These are phyloP conservation scores for Falcunculus frontatus DNA, from an alignment of 2,113 vertebrate genomes.

Conservation along the genomic window DNA sequence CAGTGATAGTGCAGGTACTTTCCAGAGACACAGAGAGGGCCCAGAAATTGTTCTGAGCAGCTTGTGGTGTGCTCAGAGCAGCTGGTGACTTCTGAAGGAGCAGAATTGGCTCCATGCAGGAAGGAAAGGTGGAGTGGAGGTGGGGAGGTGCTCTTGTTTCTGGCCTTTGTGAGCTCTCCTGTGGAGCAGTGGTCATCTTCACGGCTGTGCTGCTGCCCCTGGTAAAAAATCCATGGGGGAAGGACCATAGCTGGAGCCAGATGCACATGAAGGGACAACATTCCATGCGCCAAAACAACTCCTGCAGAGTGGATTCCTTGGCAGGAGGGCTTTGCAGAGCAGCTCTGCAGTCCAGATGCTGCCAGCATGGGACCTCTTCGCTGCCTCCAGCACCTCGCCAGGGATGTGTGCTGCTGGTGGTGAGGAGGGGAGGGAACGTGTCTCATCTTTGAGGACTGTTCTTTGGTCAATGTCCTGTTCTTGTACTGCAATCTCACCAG, in stretches of 20 bases:
- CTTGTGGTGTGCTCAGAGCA: not conserved
- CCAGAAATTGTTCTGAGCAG: not conserved
- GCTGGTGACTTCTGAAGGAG: not conserved
- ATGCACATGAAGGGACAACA: not conserved
- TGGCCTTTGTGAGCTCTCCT: not conserved
- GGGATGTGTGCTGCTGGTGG: not conserved
- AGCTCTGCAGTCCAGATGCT: not conserved
- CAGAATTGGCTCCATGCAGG: not conserved
- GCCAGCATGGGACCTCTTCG: not conserved
- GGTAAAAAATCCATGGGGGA: not conserved
- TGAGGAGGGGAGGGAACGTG: not conserved
- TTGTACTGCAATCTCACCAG: not conserved
- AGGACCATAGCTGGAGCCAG: not conserved
- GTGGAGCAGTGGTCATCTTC: not conserved
- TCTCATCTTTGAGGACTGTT: not conserved
- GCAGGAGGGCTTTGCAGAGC: not conserved
- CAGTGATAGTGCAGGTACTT: slow-evolving; percentile 17
- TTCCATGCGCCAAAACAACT: not conserved
- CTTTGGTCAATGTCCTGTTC: not conserved
- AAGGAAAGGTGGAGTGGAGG: not conserved
- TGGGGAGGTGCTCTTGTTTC: not conserved
- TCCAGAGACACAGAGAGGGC: not conserved
- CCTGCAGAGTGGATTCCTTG: not conserved
- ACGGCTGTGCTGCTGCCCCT: not conserved
- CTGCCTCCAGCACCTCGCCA: not conserved